Base-by-base conservation (phyloP, 2,888 invertebrate genomes). In the Phalera bucephala region DNA sequence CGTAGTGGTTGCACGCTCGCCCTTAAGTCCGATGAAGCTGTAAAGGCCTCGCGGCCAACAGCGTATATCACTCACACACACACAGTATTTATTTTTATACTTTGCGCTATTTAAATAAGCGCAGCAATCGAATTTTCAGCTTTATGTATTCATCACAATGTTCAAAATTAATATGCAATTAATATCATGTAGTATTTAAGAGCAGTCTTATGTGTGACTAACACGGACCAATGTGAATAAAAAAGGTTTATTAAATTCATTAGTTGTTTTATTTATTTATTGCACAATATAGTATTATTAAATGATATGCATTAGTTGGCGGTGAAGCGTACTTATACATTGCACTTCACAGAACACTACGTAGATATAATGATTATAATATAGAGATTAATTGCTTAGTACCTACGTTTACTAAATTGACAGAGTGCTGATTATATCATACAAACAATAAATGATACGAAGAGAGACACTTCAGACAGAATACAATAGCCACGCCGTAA, bases 141-240 rank as follows among this genome's bases (percentile, higher is more conserved):
- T 27, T 14, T 27, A 13, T 12, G 1, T 1, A 2, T 12, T 12
- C 4, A 15, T 9, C 28, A 15, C 40, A 28, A 35, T 50, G 43
- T 59, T 34, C 44, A 31, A 36, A 35, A 40, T 44, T 31, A 33
- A 39, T 47, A 41, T 48, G 46, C 45, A 44, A 56, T 56, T 46
- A 46, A 33, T 30, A 35, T 47, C 36, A 38, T 37, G 20, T 46
- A 49, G 31, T 40, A 43, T 46, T 33, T 53, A 53, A 57, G 35
- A 31, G 29, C 47, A 48, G 48, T 52, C 36, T 49, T 51, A 42
- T 40, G 50, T 52, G 50, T 38, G 34, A 51, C 45, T 47, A 52
- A 57, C 50, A 60, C 45, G 70, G 68, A 70, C 70, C 70, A 70
- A 70, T 62, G 48, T 51, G 39, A 70, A 80, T 80, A 79, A 80